A percentile compares a stretch with the other conserved stretches of the same genome.
Evolutionary conservation across 2,113 vertebrate genomes (phyloP).

Genomic region (Neogobius melanostomus): DNA sequence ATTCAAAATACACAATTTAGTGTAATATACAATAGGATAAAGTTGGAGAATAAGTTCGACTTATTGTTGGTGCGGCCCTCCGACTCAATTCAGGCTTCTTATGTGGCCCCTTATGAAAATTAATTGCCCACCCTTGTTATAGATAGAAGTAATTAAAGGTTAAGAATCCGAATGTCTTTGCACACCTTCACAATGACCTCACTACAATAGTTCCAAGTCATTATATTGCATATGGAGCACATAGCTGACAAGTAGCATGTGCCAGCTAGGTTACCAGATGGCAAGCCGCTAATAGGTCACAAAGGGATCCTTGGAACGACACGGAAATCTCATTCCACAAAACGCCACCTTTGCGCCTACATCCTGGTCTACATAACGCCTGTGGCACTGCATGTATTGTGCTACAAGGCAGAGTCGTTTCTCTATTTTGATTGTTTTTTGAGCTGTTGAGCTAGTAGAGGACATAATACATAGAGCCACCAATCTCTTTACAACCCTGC

Average conservation of each 20-base stretch:
- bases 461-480: slow-evolving; percentile 7
- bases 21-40: no score
- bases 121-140: no score
- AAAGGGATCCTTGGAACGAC: slow-evolving; percentile 12
- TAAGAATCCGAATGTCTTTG: background rate
- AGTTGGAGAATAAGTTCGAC: no score
- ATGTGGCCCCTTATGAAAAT: no score
- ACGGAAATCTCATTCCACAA: slow-evolving; percentile 25
- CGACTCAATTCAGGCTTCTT: no score
- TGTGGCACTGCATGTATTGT: slow-evolving; percentile 3
- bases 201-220: background rate
- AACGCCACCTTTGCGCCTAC: slow-evolving; percentile 7
- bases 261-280: slow-evolving; percentile 10
- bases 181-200: background rate
- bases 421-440: slow-evolving; percentile 6
- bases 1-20: no score
- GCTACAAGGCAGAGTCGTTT: slow-evolving; percentile 7
- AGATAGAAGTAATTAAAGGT: background rate
- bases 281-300: slow-evolving; percentile 1
- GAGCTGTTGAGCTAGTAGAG: background rate
- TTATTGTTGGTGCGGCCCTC: no score
- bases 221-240: slow-evolving; percentile 3
- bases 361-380: slow-evolving; percentile 24
- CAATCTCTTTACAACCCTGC: background rate
- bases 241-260: slow-evolving; percentile 2